phyloP scores from a whole-genome alignment of 2,113 vertebrate species.

The Ctenomys sociabilis region DNA sequence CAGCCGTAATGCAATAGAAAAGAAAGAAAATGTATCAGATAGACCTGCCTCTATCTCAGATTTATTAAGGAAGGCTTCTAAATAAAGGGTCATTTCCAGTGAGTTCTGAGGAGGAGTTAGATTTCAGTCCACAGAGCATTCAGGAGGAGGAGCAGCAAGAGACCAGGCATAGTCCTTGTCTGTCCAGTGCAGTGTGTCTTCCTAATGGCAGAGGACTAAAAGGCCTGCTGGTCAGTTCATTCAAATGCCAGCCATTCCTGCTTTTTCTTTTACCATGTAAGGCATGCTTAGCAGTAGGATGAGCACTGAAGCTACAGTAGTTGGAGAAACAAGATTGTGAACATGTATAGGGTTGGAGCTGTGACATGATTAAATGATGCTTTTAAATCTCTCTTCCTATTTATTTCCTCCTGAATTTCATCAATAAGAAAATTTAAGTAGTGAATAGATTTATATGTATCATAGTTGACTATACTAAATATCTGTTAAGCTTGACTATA shows the following conservation, averaged over 20 bases:
- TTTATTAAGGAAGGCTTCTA: background rate
- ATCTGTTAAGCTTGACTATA: background rate
- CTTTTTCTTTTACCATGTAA: background rate
- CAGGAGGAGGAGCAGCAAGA: background rate
- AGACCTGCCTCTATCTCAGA: background rate
- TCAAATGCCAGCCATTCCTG: background rate
- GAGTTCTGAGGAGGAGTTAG: background rate
- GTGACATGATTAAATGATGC: background rate
- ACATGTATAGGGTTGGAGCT: rapidly evolving
- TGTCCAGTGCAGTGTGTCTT: background rate
- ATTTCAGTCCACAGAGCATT: background rate
- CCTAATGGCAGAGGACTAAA: background rate
- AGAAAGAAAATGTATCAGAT: background rate
- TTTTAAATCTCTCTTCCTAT: background rate
- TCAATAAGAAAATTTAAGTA: background rate
- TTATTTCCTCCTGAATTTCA: background rate
- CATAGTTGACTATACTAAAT: background rate
- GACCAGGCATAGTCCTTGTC: background rate
- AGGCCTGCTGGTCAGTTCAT: background rate
- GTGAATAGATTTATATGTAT: background rate
- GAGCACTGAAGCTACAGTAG: background rate
- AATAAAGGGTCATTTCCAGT: background rate
- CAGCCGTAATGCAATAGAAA: background rate
- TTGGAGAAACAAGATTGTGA: background rate
- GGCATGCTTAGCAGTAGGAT: background rate